Evolutionary conservation across 2,888 invertebrate species (phyloP).

Genomic region (Coremacera marginata): DNA sequence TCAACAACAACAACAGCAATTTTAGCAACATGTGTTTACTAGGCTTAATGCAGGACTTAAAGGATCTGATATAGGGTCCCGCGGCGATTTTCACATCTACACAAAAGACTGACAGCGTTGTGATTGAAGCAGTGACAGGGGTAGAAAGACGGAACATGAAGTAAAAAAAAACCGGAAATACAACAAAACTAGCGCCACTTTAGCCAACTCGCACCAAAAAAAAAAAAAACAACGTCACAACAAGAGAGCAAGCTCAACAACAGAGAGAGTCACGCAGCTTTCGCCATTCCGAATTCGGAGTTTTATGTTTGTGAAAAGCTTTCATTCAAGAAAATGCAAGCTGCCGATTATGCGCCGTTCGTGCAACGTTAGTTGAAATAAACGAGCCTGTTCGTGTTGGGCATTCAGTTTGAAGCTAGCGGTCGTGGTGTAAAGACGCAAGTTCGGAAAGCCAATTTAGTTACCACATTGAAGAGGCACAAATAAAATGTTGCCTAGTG

Average conservation of each 20-base stretch:
- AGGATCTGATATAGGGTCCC: background rate
- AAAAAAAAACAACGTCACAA: background rate
- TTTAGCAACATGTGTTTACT: slow-evolving; percentile 18
- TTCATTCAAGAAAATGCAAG: slow-evolving; percentile 25
- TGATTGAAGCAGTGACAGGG: background rate
- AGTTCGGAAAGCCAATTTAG: background rate
- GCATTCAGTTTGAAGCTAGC: background rate
- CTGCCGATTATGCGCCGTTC: background rate
- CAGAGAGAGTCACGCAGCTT: background rate
- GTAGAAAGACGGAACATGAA: background rate
- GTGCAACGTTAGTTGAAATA: background rate
- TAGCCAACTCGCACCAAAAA: background rate
- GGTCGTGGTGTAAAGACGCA: background rate
- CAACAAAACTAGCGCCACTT: background rate
- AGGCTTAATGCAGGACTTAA: slow-evolving; percentile 17
- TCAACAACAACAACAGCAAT: background rate
- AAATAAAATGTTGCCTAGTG: background rate
- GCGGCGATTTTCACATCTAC: slow-evolving; percentile 16
- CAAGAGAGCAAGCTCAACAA: background rate
- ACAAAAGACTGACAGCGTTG: background rate
- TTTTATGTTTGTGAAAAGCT: background rate
- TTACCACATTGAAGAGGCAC: too few relatives aligned
- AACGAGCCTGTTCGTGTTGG: background rate
- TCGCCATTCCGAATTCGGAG: slow-evolving; percentile 25
- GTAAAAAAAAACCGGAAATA: background rate